Percentiles rank a stretch among this genome's conserved stretches.
Conservation (phyloP, 2,888 invertebrate species). For the Dione juno region DNA sequence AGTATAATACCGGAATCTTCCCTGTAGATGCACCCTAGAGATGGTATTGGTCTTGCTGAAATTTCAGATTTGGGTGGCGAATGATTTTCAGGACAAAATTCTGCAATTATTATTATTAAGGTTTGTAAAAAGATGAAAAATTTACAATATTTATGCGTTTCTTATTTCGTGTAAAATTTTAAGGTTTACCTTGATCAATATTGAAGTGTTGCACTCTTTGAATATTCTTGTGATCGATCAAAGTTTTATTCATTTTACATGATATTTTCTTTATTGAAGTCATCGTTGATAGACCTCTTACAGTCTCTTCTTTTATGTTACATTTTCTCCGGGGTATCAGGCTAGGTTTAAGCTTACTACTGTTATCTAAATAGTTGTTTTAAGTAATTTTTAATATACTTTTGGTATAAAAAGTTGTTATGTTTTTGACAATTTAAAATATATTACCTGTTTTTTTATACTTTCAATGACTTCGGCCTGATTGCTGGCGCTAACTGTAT, state of each 20-base stretch:
- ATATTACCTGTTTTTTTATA: slow-evolving; percentile 14
- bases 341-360: slow-evolving; percentile 54
- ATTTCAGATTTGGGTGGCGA: slow-evolving; percentile 48
- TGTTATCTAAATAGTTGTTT: slow-evolving; percentile 1
- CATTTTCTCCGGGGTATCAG: slow-evolving; percentile 57
- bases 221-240: slow-evolving; percentile 52
- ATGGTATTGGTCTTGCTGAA: slow-evolving; percentile 61
- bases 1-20: slow-evolving; percentile 50
- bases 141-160: background rate
- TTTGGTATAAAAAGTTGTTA: background rate
- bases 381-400: background rate
- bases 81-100: slow-evolving; percentile 53
- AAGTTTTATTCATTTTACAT: slow-evolving; percentile 20
- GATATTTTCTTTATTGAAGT: slow-evolving; percentile 22
- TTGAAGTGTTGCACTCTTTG: slow-evolving; percentile 60
- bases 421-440: background rate
- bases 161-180: background rate
- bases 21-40: slow-evolving; percentile 57
- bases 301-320: slow-evolving; percentile 38
- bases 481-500: slow-evolving; percentile 9
- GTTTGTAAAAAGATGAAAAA: background rate
- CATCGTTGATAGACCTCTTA: slow-evolving; percentile 38
- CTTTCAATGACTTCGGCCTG: background rate
- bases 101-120: slow-evolving; percentile 48
- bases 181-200: slow-evolving; percentile 56